These are phyloP conservation scores for Cyprinus carpio DNA, from an alignment of 2,113 vertebrate species.

Conservation along the genomic window DNA sequence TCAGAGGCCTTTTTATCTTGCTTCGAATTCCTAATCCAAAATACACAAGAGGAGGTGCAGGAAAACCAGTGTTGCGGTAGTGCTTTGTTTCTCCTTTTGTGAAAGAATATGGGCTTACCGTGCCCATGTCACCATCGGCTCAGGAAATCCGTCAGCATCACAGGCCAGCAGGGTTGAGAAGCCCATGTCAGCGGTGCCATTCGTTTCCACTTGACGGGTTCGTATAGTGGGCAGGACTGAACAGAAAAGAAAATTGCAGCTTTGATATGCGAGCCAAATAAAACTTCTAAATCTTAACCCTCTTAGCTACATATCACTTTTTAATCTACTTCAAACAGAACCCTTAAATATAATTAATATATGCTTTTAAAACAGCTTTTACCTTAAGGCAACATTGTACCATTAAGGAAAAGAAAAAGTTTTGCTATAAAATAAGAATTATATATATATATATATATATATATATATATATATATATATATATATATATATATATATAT, in stretches of 20 bases:
- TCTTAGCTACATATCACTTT: neutral
- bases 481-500: no score
- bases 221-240: constrained; percentile 91
- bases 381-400: neutral
- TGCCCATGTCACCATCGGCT: constrained; percentile 92
- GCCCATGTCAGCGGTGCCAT: constrained; percentile 88
- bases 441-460: no score
- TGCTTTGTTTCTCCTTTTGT: neutral
- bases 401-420: neutral
- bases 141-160: constrained; percentile 91
- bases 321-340: neutral
- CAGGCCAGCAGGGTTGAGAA: constrained; percentile 88
- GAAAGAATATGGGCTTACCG: constrained; percentile 78
- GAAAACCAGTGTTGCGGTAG: constrained; percentile 1
- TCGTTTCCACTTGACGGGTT: constrained; percentile 86
- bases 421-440: neutral
- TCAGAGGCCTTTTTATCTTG: constrained; percentile 17
- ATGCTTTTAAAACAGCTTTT: neutral
- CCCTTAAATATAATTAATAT: neutral
- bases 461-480: no score
- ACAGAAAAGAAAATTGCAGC: constrained; percentile 29
- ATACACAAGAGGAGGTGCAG: neutral
- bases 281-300: neutral
- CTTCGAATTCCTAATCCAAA: constrained; percentile 45
- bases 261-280: neutral